Evolutionary conservation across 1,140 invertebrate genomes (phyloP).

Genomic region (Macrobrachium nipponense): DNA sequence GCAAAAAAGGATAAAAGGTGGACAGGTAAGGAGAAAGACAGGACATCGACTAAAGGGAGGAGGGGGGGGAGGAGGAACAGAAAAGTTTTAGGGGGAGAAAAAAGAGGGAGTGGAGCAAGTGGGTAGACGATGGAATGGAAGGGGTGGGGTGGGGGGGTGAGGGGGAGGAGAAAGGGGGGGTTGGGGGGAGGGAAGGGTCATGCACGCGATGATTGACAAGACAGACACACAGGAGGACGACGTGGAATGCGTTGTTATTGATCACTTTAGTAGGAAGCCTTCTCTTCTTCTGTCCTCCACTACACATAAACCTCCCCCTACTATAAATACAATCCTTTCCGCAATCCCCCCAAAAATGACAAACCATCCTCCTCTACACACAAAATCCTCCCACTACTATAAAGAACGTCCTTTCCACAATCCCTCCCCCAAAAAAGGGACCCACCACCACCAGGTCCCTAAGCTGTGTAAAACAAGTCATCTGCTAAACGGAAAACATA

Average conservation of each 20-base stretch:
- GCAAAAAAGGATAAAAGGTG: too few relatives aligned
- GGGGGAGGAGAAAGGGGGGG: not conserved
- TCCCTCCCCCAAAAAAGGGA: too few relatives aligned
- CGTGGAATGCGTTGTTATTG: constrained; percentile 9
- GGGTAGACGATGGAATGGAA: not conserved
- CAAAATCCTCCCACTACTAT: too few relatives aligned
- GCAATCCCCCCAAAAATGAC: too few relatives aligned
- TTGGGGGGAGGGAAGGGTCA: not conserved
- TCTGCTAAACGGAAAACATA: too few relatives aligned
- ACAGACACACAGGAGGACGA: constrained; percentile 34
- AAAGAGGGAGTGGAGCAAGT: not conserved
- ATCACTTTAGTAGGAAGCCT: not conserved
- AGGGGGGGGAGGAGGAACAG: not conserved
- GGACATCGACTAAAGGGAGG: not conserved
- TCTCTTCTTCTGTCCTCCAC: too few relatives aligned
- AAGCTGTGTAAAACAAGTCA: too few relatives aligned
- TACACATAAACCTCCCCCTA: too few relatives aligned
- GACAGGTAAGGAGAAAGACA: not conserved
- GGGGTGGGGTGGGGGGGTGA: not conserved
- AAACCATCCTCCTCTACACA: too few relatives aligned
- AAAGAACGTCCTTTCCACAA: too few relatives aligned
- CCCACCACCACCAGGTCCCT: too few relatives aligned
- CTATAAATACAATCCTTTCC: too few relatives aligned
- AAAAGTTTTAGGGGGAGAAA: not conserved
- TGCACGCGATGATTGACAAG: constrained; percentile 52